phyloP scores from a whole-genome alignment of 2,888 invertebrate genomes.

The Aporophyla lueneburgensis region DNA sequence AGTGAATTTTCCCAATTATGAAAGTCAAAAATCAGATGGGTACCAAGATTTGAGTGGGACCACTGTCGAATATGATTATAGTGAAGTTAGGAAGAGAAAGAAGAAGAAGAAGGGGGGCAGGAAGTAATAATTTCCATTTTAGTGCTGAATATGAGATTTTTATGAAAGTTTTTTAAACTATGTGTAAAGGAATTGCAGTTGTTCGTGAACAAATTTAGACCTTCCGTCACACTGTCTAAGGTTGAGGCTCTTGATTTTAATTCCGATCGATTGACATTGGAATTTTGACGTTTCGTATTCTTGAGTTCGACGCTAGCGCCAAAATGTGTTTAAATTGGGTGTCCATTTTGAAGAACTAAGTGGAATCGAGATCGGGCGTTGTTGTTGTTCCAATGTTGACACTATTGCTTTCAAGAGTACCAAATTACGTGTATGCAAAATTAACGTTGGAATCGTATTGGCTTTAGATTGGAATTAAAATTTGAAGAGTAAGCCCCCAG shows the following conservation, averaged over 20 bases:
- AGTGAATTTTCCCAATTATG: conserved; percentile 82
- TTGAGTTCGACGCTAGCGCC: too few species aligned
- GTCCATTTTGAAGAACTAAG: too few species aligned
- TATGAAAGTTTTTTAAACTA: neutral
- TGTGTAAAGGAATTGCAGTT: conserved; percentile 13
- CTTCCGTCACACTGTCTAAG: neutral
- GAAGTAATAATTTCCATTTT: conserved; percentile 27
- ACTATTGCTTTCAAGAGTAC: too few species aligned
- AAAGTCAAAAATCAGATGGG: conserved; percentile 77
- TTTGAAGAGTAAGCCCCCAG: too few species aligned
- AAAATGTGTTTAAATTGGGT: too few species aligned
- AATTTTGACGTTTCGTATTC: too few species aligned
- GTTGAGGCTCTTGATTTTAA: neutral
- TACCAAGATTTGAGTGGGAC: conserved; percentile 86
- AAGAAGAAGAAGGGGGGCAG: conserved; percentile 76
- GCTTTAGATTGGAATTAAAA: too few species aligned
- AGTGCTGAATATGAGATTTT: neutral
- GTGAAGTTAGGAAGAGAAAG: conserved; percentile 75
- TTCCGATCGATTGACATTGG: too few species aligned
- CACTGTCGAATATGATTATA: conserved; percentile 76
- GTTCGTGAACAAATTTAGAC: conserved; percentile 8
- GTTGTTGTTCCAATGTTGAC: too few species aligned
- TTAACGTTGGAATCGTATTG: too few species aligned
- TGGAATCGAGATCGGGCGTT: too few species aligned
- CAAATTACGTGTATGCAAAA: too few species aligned